Base-by-base conservation (phyloP, 2,113 vertebrate genomes). In the Coptodon rendalli region DNA sequence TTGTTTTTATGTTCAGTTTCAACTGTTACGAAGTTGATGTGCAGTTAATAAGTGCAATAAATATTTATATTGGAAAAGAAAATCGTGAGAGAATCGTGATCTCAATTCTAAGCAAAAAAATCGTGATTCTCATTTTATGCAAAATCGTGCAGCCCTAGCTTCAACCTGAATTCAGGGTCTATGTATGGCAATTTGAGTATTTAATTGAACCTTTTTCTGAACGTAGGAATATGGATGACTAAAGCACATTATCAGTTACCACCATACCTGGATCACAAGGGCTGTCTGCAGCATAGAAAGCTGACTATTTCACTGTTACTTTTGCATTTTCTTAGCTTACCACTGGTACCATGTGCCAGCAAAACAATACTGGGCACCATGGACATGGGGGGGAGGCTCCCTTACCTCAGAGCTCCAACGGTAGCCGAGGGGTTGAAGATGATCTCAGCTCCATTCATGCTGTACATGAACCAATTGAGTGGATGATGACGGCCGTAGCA, bases 401-500 rank as follows among this genome's bases (percentile, higher is more conserved):
- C 31, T 68, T 85, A 99, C 99, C 99, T 99, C 91, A 99, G 98
- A 0, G 66, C 84, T 29, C 98, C 98, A 6, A 97, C 96, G 10
- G 99, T 99, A 59, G 98, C 99, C 0, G 98, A 98, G 8, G 99
- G 99, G 92, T 99, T 99, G 81, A 99, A 99, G 95, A 99, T 98
- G 94, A 99, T 97, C 96, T 99, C 98, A 0, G 99, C 99, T 91
- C 98, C 98, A 1, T 99, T 98, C 88, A 99, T 76, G 27, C 97
- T 98, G 68, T 97, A 99, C 97, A 99, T 97, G 34, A 99, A 96
- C 99, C 99, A 99, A 94, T 99, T 99, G 85, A 99, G 97, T 52
- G 99, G 98, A 83, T 99, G 99, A 87, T 99, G 99, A 6, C 98
- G 97, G 2, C 98, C 98, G 0, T 97, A 99, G 95, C 98, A 99